Conservation (phyloP, 1,140 invertebrate genomes). For the Tetraneura akinire region DNA sequence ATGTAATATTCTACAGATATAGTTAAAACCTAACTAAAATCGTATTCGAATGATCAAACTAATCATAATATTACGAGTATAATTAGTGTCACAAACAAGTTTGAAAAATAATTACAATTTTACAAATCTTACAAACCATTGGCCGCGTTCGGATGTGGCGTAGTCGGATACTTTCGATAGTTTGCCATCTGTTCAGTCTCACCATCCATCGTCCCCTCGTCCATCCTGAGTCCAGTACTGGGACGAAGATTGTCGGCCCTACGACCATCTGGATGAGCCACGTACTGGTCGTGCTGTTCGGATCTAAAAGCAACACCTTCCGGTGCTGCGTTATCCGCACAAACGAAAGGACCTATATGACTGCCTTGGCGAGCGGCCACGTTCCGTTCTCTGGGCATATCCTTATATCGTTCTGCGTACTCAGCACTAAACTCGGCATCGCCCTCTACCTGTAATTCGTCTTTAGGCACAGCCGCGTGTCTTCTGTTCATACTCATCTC, state of each 20-base stretch:
- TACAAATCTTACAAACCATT: too few species aligned
- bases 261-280: slow-evolving; percentile 38
- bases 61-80: too few species aligned
- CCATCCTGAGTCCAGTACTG: slow-evolving; percentile 10
- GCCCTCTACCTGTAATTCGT: slow-evolving; percentile 27
- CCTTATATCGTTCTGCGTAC: slow-evolving; percentile 12
- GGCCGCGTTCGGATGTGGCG: slow-evolving; percentile 6
- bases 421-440: slow-evolving; percentile 15
- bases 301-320: background rate
- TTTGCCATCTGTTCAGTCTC: slow-evolving; percentile 35
- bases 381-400: slow-evolving; percentile 18
- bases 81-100: background rate
- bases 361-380: slow-evolving; percentile 14
- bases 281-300: slow-evolving; percentile 25
- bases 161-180: slow-evolving; percentile 15
- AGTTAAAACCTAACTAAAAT: too few species aligned
- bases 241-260: slow-evolving; percentile 15
- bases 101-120: too few species aligned
- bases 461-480: slow-evolving; percentile 33
- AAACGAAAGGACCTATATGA: slow-evolving; percentile 35
- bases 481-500: slow-evolving; percentile 36
- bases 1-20: too few species aligned
- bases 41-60: too few species aligned
- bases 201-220: background rate
- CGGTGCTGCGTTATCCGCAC: slow-evolving; percentile 4